Percentiles rank a stretch among this genome's conserved stretches.
phyloP scores from a whole-genome alignment of 2,888 invertebrate species.

The Drosophila anomelani region DNA sequence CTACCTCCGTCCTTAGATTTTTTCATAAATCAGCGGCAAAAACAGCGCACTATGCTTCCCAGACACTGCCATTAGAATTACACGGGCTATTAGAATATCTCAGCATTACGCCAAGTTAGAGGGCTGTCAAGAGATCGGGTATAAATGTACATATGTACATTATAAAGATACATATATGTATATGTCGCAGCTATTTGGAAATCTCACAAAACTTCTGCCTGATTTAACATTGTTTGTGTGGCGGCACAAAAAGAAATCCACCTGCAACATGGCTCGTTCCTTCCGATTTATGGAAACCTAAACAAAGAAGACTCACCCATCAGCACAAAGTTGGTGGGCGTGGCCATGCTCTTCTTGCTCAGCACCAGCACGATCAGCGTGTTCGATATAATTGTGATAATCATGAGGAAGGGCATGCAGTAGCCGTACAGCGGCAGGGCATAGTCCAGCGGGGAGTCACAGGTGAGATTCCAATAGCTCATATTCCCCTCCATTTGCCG shows the following conservation, averaged over 20 bases:
- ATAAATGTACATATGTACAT: no score
- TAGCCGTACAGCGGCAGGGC: conserved; percentile 84
- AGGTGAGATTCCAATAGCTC: conserved; percentile 84
- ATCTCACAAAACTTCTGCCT: conserved; percentile 73
- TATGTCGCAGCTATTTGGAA: conserved; percentile 64
- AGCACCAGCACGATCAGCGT: conserved; percentile 95
- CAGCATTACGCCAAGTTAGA: conserved; percentile 62
- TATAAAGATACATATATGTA: no score
- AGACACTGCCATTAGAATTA: conserved; percentile 66
- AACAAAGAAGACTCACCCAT: conserved; percentile 86
- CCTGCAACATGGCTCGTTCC: background rate
- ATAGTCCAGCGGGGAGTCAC: conserved; percentile 83
- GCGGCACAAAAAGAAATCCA: conserved; percentile 26
- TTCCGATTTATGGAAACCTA: background rate
- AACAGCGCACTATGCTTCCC: conserved; percentile 27
- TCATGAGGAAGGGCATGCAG: conserved; percentile 91
- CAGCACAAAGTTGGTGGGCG: conserved; percentile 95
- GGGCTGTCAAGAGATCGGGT: conserved; percentile 10
- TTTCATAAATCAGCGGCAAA: conserved; percentile 69
- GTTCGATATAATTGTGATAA: conserved; percentile 95
- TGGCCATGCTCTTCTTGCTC: conserved; percentile 94
- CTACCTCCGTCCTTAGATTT: background rate
- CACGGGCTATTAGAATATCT: conserved; percentile 78
- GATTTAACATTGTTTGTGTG: conserved; percentile 61
- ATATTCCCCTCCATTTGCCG: conserved; percentile 71